A percentile compares a stretch with the other conserved stretches of the same genome.
These are phyloP conservation scores for Cantharis nigra DNA, from an alignment of 2,888 invertebrate genomes.

Conservation along the genomic window DNA sequence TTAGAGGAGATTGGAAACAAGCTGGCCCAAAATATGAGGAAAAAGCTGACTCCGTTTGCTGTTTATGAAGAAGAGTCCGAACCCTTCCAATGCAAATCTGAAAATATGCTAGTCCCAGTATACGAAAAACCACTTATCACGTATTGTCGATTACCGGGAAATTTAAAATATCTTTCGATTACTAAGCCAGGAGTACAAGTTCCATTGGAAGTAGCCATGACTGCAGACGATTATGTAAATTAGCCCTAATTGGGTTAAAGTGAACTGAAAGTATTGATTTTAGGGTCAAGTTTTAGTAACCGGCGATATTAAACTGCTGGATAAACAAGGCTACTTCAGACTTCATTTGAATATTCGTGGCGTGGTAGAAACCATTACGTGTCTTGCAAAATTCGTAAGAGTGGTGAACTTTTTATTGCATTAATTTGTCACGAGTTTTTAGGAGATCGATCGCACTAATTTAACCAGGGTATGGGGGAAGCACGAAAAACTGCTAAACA, in stretches of 20 bases:
- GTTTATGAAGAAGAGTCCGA: not conserved
- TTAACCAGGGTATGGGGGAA: conserved; percentile 70
- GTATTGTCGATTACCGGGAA: conserved; percentile 63
- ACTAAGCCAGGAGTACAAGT: conserved; percentile 62
- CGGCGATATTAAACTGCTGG: conserved; percentile 54
- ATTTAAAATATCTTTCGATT: conserved; percentile 64
- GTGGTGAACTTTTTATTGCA: not conserved
- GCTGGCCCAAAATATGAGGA: conserved; percentile 50
- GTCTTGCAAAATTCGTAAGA: conserved; percentile 61
- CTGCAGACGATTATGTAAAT: conserved; percentile 47
- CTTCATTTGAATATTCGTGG: conserved; percentile 63
- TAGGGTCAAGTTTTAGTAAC: conserved; percentile 65
- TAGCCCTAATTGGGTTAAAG: not conserved
- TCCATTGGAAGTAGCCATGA: conserved; percentile 59
- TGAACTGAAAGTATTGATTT: conserved; percentile 27
- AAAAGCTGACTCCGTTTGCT: conserved; percentile 28
- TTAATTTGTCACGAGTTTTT: conserved; percentile 23
- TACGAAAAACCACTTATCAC: conserved; percentile 52
- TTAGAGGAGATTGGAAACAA: conserved; percentile 67
- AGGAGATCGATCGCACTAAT: conserved; percentile 64
- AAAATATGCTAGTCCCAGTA: conserved; percentile 42
- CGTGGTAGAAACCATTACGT: conserved; percentile 64
- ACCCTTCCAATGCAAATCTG: conserved; percentile 8
- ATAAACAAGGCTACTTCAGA: conserved; percentile 63
- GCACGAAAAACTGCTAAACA: conserved; percentile 73